Base-by-base conservation (phyloP, 2,113 vertebrate species). In the Panthera tigris region DNA sequence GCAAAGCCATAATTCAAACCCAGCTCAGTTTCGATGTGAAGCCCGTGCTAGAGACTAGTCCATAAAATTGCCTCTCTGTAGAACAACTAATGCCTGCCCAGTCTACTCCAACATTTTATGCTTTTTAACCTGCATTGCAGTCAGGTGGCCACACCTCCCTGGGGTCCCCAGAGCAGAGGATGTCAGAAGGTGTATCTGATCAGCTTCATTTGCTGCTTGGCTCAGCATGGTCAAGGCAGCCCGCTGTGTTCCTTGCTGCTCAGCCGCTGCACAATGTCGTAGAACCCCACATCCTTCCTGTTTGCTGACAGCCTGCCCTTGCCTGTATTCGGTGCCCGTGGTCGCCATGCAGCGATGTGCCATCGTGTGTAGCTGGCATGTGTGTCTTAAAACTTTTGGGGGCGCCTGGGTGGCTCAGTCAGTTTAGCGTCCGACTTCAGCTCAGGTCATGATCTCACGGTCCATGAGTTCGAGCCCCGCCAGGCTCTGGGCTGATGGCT, bases 291-390 rank as follows among this genome's bases (percentile, higher is more conserved):
- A 19, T 55, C 5, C 65, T 82, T 69, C 61, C 5, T 4, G 3
- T n/a, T 19, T 18, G 19, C 21, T 10, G 8, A 80, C 57, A 79
- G 19, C 33, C 10, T 12, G 5, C 16, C 4, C 11, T 87, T 29
- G 10, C 19, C 55, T 68, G 23, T 81, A 7, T 29, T 18, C 65
- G 74, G 10, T 27, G 21, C 36, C 81, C n/a, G 16, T 1, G 14
- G 4, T 57, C 29, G 4, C 4, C 21, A 33, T 18, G 2, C 52
- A 68, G 21, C 23, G 10, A 8, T 2, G 15, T 8, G 14, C 33
- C 55, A 1, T 41, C 39, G 5, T 19, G 21, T 23, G 4, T 0
- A 16, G 13, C 3, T 45, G 13, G 31, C 9, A 4, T 1, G 2
- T 10, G 2, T 2, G 57, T n/a, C 31, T 61, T 18, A 23, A 18